Percentiles rank a stretch among this genome's conserved stretches.
Evolutionary conservation across 2,797 vertebrate species (phyloP).

Genomic region (Ceryle rudis): DNA sequence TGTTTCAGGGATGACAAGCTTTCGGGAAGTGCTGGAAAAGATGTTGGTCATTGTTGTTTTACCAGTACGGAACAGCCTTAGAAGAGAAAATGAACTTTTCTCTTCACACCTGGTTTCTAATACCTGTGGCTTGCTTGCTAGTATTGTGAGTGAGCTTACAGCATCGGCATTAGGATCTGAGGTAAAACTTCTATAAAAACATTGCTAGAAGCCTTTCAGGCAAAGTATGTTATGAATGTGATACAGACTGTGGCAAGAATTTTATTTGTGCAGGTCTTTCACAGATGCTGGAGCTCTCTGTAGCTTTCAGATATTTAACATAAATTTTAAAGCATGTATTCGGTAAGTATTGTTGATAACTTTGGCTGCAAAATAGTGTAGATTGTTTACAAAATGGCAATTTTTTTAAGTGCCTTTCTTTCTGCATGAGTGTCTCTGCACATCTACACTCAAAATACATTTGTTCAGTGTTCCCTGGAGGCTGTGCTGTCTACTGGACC

Average conservation of each 20-base stretch:
- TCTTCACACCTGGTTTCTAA: slow-evolving; percentile 97
- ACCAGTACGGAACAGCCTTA: slow-evolving; percentile 94
- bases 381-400: neutral
- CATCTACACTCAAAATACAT: accelerated
- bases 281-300: neutral
- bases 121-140: slow-evolving; percentile 95
- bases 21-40: slow-evolving; percentile 96
- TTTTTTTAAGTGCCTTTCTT: neutral
- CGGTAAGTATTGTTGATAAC: neutral
- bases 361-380: neutral
- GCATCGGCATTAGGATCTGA: slow-evolving; percentile 97
- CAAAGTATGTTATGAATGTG: neutral
- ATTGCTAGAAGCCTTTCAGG: neutral
- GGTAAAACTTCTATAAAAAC: slow-evolving; percentile 75
- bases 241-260: neutral
- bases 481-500: neutral
- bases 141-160: slow-evolving; percentile 97
- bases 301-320: neutral
- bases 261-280: neutral
- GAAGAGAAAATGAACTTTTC: slow-evolving; percentile 96
- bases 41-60: slow-evolving; percentile 98
- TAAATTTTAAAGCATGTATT: neutral
- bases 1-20: slow-evolving; percentile 97
- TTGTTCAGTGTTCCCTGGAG: neutral
- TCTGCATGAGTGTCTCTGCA: neutral